Conservation (phyloP, 1,140 invertebrate species). For the Oreohelix idahoensis region DNA sequence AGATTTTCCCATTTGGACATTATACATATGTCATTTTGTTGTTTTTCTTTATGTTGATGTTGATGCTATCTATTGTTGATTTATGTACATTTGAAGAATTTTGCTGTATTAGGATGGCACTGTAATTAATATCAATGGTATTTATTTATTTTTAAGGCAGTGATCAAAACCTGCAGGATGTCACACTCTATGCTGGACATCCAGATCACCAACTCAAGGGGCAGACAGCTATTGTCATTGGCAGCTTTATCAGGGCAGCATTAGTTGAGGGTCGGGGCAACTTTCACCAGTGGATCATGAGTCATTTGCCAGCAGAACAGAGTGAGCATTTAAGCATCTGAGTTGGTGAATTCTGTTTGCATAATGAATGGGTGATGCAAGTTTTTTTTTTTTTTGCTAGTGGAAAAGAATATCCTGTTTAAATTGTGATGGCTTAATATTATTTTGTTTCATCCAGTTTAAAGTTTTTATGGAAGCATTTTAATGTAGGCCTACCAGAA, state of each 20-base stretch:
- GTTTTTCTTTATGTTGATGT: no score
- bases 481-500: no score
- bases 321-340: slow-evolving; percentile 17
- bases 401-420: no score
- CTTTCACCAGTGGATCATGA: slow-evolving; percentile 60
- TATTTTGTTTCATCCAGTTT: no score
- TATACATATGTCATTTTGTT: no score
- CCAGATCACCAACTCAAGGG: slow-evolving; percentile 88
- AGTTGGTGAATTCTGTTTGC: not conserved
- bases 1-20: no score
- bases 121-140: not conserved
- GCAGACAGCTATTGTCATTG: slow-evolving; percentile 77
- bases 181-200: slow-evolving; percentile 82
- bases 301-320: slow-evolving; percentile 36
- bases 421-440: no score
- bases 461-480: no score
- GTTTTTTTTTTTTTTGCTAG: no score
- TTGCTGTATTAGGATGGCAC: no score
- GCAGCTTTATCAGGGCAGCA: slow-evolving; percentile 79
- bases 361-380: not conserved
- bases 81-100: no score
- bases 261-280: slow-evolving; percentile 78
- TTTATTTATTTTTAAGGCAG: slow-evolving; percentile 38
- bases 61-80: no score
- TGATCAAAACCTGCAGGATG: slow-evolving; percentile 78